Evolutionary conservation across 2,113 vertebrate species (phyloP).

Genomic region (Ifrita kowaldi): DNA sequence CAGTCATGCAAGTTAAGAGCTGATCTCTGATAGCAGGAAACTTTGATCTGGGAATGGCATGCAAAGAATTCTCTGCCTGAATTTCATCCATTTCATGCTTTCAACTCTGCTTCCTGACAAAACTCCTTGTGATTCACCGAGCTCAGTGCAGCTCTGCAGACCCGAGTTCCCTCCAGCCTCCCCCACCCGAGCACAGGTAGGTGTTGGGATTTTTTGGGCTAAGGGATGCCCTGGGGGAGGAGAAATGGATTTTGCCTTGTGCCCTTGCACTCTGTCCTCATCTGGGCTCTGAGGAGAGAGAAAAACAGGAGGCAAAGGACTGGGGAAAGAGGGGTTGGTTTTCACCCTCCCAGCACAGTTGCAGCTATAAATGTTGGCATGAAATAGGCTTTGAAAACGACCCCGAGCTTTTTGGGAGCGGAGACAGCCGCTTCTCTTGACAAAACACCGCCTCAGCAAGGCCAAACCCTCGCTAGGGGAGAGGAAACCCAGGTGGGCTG

Average conservation of each 20-base stretch:
- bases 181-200: background rate
- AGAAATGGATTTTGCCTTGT: background rate
- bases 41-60: background rate
- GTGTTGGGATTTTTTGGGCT: background rate
- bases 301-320: background rate
- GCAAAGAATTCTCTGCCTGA: background rate
- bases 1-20: background rate
- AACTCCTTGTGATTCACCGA: background rate
- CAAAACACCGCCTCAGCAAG: background rate
- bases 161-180: background rate
- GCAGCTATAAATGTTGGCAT: background rate
- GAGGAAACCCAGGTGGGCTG: slow-evolving; percentile 2
- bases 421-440: background rate
- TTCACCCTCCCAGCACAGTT: background rate
- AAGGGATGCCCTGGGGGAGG: background rate
- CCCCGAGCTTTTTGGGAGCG: background rate
- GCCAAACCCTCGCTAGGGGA: background rate
- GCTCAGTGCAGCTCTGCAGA: background rate
- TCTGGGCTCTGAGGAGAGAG: background rate
- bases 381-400: slow-evolving; percentile 15
- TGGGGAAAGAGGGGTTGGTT: background rate
- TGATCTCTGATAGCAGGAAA: background rate
- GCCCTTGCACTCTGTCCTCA: background rate
- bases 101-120: background rate
- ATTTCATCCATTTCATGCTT: background rate